Conservation (phyloP, 2,797 vertebrate genomes). For the Semotilus atromaculatus region DNA sequence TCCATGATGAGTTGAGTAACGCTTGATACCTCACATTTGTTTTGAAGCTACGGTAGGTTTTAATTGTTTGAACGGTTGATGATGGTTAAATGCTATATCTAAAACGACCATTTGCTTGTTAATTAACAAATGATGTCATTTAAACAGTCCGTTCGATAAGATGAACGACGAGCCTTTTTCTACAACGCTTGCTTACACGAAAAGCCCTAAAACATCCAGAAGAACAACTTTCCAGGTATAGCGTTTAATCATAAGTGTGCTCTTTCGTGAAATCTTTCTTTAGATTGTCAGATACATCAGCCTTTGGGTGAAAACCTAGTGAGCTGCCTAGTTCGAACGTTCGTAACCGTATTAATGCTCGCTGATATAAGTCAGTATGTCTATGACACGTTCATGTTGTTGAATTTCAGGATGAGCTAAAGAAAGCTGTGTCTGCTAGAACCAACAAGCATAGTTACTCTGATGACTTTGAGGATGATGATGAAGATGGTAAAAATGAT, state of each 20-base stretch:
- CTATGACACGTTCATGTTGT: neutral
- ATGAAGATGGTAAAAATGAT: conserved; percentile 58
- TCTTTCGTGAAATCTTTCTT: neutral
- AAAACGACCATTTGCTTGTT: neutral
- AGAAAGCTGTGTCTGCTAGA: conserved; percentile 79
- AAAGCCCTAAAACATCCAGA: conserved; percentile 83
- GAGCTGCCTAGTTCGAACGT: neutral
- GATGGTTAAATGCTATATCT: neutral
- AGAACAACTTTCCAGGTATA: conserved; percentile 89
- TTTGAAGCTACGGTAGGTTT: neutral
- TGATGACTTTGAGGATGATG: conserved; percentile 83
- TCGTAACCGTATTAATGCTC: neutral
- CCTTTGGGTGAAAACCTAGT: neutral
- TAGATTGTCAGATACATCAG: neutral
- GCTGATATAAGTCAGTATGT: neutral
- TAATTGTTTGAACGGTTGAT: neutral
- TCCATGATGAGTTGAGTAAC: neutral
- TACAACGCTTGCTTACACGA: conserved; percentile 82
- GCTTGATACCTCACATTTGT: neutral
- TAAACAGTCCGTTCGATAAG: conserved; percentile 67
- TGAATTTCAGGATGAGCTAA: conserved; percentile 82
- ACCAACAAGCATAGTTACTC: conserved; percentile 74
- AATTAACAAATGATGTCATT: conserved; percentile 1
- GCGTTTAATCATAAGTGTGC: neutral
- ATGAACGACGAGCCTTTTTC: conserved; percentile 69